Conservation (phyloP, 1,140 invertebrate species). For the Trichomalopsis sarcophagae region DNA sequence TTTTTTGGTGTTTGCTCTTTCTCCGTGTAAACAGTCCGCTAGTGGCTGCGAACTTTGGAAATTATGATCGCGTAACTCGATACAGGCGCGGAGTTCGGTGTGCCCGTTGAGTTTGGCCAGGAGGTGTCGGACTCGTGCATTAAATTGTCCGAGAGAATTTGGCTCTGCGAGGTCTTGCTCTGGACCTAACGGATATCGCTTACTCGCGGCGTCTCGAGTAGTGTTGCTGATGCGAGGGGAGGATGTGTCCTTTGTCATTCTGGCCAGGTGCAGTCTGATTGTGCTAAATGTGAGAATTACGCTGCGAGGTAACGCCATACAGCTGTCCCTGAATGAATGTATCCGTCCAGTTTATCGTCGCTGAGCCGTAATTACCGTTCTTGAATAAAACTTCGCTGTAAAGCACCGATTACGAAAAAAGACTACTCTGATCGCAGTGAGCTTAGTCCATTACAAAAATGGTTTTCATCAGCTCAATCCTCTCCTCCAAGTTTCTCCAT, state of each 20-base stretch:
- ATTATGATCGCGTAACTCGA: slow-evolving; percentile 23
- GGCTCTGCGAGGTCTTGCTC: background rate
- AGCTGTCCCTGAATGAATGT: no score
- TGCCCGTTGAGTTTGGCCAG: background rate
- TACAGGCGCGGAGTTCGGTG: background rate
- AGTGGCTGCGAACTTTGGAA: background rate
- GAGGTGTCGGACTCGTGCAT: slow-evolving; percentile 2
- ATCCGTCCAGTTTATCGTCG: no score
- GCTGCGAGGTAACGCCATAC: background rate
- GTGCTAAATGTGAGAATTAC: background rate
- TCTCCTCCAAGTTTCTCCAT: background rate
- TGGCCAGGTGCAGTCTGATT: background rate
- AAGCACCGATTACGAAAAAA: no score
- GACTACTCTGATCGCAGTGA: no score
- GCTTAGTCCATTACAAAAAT: background rate
- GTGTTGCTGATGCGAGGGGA: background rate
- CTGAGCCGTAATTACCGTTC: no score
- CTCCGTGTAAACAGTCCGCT: background rate
- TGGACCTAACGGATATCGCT: background rate
- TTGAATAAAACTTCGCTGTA: no score
- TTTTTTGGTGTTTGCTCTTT: background rate
- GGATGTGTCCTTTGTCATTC: slow-evolving; percentile 1
- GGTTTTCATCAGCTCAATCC: background rate
- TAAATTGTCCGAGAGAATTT: background rate
- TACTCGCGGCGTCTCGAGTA: background rate